These are phyloP conservation scores for Zosterops lateralis DNA, from an alignment of 2,113 vertebrate species.

Conservation along the genomic window DNA sequence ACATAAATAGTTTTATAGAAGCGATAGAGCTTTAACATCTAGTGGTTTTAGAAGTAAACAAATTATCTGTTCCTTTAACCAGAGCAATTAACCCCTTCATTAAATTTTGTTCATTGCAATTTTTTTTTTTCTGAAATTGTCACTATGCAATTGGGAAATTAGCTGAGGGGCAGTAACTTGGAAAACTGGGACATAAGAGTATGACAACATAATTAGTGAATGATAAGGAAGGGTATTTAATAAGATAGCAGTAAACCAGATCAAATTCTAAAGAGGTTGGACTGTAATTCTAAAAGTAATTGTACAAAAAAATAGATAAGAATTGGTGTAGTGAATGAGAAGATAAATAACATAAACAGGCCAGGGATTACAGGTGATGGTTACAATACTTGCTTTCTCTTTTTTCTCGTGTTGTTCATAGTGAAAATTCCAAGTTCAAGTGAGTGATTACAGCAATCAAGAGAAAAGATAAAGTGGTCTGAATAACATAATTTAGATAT, in stretches of 20 bases:
- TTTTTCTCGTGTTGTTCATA: neutral
- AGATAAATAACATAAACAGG: neutral
- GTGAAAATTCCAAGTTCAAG: neutral
- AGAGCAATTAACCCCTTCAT: neutral
- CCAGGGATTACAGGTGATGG: neutral
- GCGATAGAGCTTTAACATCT: neutral
- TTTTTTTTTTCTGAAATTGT: neutral
- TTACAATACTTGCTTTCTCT: neutral
- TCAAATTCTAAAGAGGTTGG: neutral
- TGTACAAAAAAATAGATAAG: accelerated
- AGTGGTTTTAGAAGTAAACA: neutral
- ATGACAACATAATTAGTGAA: neutral
- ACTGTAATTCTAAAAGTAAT: neutral
- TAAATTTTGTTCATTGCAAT: neutral
- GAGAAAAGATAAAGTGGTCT: neutral
- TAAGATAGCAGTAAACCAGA: neutral
- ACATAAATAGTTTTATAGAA: neutral
- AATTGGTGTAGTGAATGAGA: neutral
- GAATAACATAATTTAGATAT: neutral
- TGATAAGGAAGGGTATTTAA: neutral
- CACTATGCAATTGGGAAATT: neutral
- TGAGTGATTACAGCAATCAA: neutral
- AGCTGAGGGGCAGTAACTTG: neutral
- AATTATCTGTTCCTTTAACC: neutral
- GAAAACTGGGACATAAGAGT: neutral